Evolutionary conservation across 2,888 invertebrate species (phyloP).

Genomic region (Silvanus unidentatus): DNA sequence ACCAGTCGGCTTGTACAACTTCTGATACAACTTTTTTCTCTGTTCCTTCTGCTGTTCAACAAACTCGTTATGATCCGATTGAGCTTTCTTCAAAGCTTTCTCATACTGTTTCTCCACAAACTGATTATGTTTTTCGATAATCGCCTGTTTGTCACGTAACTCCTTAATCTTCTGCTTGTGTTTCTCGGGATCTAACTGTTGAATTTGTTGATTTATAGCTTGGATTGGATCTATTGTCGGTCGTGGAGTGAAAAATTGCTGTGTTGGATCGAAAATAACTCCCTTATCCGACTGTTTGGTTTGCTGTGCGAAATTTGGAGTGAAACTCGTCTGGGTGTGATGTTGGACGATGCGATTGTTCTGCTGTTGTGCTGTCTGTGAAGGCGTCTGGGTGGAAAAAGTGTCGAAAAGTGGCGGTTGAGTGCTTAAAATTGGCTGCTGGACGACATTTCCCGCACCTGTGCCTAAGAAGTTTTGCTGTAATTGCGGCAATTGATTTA

Average conservation of each 20-base stretch:
- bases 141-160: conserved; percentile 63
- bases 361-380: conserved; percentile 1
- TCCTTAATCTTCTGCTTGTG: conserved; percentile 62
- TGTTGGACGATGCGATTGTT: conserved; percentile 32
- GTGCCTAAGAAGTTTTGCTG: conserved; percentile 3
- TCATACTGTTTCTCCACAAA: conserved; percentile 74
- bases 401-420: conserved; percentile 4
- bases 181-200: conserved; percentile 48
- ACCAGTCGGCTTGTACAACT: conserved; percentile 38
- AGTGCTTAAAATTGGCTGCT: conserved; percentile 6
- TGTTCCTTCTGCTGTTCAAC: conserved; percentile 64
- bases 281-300: conserved; percentile 14
- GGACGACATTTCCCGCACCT: not conserved
- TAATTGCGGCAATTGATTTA: conserved; percentile 2
- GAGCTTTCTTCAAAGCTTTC: conserved; percentile 69
- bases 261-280: conserved; percentile 10
- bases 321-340: conserved; percentile 42
- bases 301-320: conserved; percentile 30
- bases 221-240: conserved; percentile 33
- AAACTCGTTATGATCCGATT: conserved; percentile 66
- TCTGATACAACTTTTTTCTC: conserved; percentile 49
- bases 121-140: conserved; percentile 70
- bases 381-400: conserved; percentile 1
- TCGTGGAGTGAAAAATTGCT: conserved; percentile 25
- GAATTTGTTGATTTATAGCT: conserved; percentile 32